Evolutionary conservation across 2,888 invertebrate genomes (phyloP), one percentile per base, ranked within the genome.

Genomic region (Drosophila melanosoma): DNA sequence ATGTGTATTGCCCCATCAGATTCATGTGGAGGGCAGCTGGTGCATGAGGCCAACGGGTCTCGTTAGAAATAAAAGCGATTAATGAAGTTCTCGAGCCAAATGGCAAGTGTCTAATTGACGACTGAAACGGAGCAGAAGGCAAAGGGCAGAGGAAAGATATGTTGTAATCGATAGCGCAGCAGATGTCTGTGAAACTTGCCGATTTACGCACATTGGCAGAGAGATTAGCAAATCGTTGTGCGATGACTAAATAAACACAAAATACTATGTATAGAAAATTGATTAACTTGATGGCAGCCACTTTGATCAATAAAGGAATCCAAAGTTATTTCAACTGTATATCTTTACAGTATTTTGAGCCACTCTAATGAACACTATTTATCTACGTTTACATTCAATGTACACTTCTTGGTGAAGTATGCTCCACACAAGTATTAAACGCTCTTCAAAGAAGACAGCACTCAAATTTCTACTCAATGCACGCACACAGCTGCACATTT

Each of bases 61-160:
- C 57, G n/a, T 62, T 51, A 73, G 54, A 80, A 75, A 77, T 82
- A 85, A 85, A 77, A 58, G 69, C 77, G 85, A 78, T 84, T 84
- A 86, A 84, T 88, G 81, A 83, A 88, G 83, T 88, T 81, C 76
- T 51, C 56, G 26, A 36, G 62, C 54, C 83, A 77, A 85, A 83
- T 74, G 85, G 69, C 73, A 79, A 85, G 69, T 75, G 73, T 74
- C 86, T 88, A 88, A 83, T 86, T 83, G 83, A 79, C 68, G 72
- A 61, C 71, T 61, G 64, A 70, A 70, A 69, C 58, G 54, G 45
- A 8, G n/a, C 26, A 48, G 51, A 40, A 51, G 23, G 26, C 7
- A 8, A 23, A 12, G 29, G 29, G 23, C 12, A n/a, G 33, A 33
- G 12, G 5, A 29, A 38, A 20, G n/a, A 52, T 51, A 40, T 51